Percentiles rank a stretch among this genome's conserved stretches.
phyloP scores from a whole-genome alignment of 2,888 invertebrate species.

The Xylota sylvarum region DNA sequence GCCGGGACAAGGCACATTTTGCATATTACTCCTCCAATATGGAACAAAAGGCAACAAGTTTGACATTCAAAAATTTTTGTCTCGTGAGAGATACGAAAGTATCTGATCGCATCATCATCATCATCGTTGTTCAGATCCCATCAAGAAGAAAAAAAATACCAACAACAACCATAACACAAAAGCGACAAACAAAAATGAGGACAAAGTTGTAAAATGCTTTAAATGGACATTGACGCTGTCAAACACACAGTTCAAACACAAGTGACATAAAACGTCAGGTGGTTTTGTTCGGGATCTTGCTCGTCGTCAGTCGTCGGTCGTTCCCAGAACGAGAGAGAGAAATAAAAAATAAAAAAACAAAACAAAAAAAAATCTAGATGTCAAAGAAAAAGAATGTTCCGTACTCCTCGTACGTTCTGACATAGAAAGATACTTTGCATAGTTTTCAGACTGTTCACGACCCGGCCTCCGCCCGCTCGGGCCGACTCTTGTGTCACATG shows the following conservation, averaged over 20 bases:
- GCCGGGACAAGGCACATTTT: slow-evolving; percentile 47
- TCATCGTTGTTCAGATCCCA: slow-evolving; percentile 42
- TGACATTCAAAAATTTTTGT: slow-evolving; percentile 66
- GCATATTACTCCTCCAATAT: slow-evolving; percentile 63
- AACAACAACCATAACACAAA: slow-evolving; percentile 33
- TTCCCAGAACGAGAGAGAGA: slow-evolving; percentile 49
- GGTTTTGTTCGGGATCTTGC: slow-evolving; percentile 77
- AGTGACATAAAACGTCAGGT: slow-evolving; percentile 84
- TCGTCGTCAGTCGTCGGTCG: slow-evolving; percentile 28
- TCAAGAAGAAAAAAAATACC: slow-evolving; percentile 16
- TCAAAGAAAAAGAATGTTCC: slow-evolving; percentile 65
- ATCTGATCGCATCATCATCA: slow-evolving; percentile 35
- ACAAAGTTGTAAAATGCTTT: slow-evolving; percentile 84
- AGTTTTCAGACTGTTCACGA: slow-evolving; percentile 59
- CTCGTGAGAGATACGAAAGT: slow-evolving; percentile 40
- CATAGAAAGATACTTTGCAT: slow-evolving; percentile 69
- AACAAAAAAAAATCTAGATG: slow-evolving; percentile 28
- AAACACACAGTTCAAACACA: slow-evolving; percentile 78
- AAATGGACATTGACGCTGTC: slow-evolving; percentile 85
- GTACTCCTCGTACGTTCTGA: slow-evolving; percentile 57
- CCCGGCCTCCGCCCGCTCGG: slow-evolving; percentile 35
- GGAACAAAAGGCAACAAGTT: slow-evolving; percentile 64
- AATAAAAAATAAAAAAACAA: slow-evolving; percentile 9
- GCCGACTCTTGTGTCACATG: slow-evolving; percentile 66
- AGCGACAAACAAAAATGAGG: slow-evolving; percentile 80